Base-by-base conservation (phyloP, 2,113 vertebrate species). In the Callorhinus ursinus region DNA sequence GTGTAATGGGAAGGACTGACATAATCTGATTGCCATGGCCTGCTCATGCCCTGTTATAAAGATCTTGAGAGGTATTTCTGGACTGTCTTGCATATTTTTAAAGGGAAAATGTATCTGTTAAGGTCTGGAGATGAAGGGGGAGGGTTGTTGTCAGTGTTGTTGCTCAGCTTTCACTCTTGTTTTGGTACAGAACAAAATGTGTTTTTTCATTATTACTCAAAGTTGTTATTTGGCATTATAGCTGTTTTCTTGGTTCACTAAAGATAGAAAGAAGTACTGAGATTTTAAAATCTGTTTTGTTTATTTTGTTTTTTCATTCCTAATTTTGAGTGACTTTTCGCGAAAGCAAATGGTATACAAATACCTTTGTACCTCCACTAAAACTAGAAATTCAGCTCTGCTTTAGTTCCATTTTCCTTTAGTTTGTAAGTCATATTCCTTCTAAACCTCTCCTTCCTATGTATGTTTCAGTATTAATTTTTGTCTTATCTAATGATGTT, bases 251-350 rank as follows among this genome's bases (percentile, higher is more conserved):
- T 90, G 26, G 39, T 39, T 80, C n/a, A 31, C 28, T 81, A 81
- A 90, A 67, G 42, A 39, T 3, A 39, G 15, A 90, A 83, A 59
- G 12, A 53, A 11, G 11, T 21, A 16, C 4, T 93, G 31, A 31
- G 7, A 15, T 39, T 92, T 65, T 36, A 42, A 55, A 22, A 51
- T 31, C 36, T 36, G 14, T 36, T 49, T 72, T 31, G 24, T 53
- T 89, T 31, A 51, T 69, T 89, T 84, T 88, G 12, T 15, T 59
- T 83, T 80, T 33, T 22, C 21, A 11, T 55, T 90, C 46, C 42
- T 72, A 36, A 57, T 49, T 63, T 81, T 84, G 31, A 22, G 5
- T 84, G 36, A 65, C 33, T 92, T 90, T 84, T 95, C 28, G 69
- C 33, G 16, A 77, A 49, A 33, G 4, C 6, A 26, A 83, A 89